phyloP scores from a whole-genome alignment of 1,140 invertebrate species.

The Ctenoplectra terminalis region DNA sequence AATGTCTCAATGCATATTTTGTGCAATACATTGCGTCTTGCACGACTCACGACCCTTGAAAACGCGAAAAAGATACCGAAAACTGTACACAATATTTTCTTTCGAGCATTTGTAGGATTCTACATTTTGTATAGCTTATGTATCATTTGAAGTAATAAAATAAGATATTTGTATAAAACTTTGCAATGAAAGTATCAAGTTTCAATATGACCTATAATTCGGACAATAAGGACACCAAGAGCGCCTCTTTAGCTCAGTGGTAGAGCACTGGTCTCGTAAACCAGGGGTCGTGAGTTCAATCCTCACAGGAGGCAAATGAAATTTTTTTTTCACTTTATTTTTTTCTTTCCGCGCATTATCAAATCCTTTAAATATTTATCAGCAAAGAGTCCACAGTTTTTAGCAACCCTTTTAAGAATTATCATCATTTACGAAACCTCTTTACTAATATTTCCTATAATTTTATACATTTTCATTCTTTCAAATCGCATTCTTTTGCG shows the following conservation, averaged over 20 bases:
- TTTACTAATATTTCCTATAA: no score
- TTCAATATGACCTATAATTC: background rate
- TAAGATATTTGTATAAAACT: background rate
- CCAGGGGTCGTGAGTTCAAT: slow-evolving; percentile 91
- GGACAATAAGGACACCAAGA: background rate
- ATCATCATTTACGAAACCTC: background rate
- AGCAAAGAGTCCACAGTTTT: background rate
- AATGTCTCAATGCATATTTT: background rate
- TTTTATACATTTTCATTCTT: background rate
- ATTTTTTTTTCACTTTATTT: slow-evolving; percentile 37
- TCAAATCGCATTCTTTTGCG: background rate
- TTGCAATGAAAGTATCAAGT: background rate
- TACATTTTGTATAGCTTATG: background rate
- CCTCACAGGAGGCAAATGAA: slow-evolving; percentile 85
- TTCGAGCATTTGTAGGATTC: no score
- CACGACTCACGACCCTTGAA: slow-evolving; percentile 35
- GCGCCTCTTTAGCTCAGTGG: slow-evolving; percentile 89
- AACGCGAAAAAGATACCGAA: background rate
- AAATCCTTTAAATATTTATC: background rate
- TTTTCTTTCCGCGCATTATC: background rate
- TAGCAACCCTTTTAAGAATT: background rate
- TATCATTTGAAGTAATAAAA: background rate
- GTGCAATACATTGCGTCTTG: background rate
- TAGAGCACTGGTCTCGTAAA: slow-evolving; percentile 92
- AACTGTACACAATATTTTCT: background rate